phyloP scores from a whole-genome alignment of 2,113 vertebrate genomes.

The Antennarius striatus region DNA sequence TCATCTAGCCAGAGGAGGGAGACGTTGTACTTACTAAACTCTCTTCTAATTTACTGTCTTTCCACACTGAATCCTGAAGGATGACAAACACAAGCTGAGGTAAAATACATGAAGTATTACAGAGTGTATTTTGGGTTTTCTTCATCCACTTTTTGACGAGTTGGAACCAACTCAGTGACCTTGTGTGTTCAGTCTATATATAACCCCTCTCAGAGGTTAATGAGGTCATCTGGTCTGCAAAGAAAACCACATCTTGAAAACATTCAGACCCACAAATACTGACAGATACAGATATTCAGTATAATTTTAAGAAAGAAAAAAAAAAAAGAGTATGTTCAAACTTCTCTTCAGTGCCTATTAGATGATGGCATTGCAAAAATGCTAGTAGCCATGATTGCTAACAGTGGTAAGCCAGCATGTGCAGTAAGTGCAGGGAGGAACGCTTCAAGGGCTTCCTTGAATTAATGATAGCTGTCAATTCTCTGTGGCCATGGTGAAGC shows the following conservation, averaged over 20 bases:
- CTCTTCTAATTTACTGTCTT: neutral
- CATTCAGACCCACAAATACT: constrained; percentile 61
- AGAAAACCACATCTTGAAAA: constrained; percentile 72
- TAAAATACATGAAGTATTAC: neutral
- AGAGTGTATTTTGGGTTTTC: neutral
- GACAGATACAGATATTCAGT: constrained; percentile 24
- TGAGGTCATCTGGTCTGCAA: constrained; percentile 53
- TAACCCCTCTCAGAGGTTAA: constrained; percentile 37
- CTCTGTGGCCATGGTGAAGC: constrained; percentile 5
- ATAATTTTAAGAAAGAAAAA: neutral
- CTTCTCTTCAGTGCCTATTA: constrained; percentile 39
- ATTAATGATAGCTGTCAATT: constrained; percentile 38
- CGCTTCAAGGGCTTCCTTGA: constrained; percentile 38
- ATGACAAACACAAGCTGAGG: neutral
- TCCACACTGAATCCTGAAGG: neutral
- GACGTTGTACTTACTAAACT: constrained; percentile 44
- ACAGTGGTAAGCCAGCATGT: constrained; percentile 34
- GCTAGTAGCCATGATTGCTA: constrained; percentile 22
- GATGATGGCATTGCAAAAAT: constrained; percentile 24
- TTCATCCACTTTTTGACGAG: neutral
- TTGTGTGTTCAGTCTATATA: neutral
- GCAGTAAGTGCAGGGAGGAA: constrained; percentile 2
- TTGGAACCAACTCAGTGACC: constrained; percentile 8
- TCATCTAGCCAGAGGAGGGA: constrained; percentile 55
- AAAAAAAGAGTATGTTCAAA: constrained; percentile 11